phyloP scores from a whole-genome alignment of 2,888 invertebrate genomes.

The Torymus tubicola region DNA sequence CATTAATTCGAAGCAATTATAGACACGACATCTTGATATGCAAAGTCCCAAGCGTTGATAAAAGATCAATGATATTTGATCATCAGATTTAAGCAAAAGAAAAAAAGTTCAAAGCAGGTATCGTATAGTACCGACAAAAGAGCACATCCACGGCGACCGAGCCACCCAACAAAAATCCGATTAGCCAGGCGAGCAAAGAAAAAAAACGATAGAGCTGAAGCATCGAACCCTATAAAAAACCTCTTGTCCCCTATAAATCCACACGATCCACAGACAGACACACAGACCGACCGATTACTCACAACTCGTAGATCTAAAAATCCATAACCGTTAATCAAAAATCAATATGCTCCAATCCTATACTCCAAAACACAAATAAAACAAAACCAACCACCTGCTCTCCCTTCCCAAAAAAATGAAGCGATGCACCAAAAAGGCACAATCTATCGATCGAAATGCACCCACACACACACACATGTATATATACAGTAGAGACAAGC shows the following conservation, averaged over 20 bases:
- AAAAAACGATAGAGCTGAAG: no score
- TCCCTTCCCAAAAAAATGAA: not conserved
- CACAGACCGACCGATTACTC: constrained; percentile 5
- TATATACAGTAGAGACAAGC: no score
- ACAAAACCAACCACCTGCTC: not conserved
- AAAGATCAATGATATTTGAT: no score
- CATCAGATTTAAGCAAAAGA: no score
- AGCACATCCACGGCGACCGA: not conserved
- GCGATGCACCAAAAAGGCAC: not conserved
- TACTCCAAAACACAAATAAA: constrained; percentile 42
- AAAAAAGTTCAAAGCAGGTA: no score
- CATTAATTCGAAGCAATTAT: no score
- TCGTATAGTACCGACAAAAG: no score
- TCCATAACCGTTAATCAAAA: constrained; percentile 54
- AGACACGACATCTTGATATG: no score
- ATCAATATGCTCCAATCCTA: constrained; percentile 40
- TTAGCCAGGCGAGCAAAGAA: constrained; percentile 31
- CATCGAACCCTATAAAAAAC: constrained; percentile 14
- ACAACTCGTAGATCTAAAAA: constrained; percentile 44
- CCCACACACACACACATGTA: no score
- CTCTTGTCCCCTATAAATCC: constrained; percentile 29
- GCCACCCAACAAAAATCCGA: constrained; percentile 22
- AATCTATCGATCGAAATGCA: not conserved
- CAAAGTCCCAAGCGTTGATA: no score
- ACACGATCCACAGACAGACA: not conserved